A percentile compares a stretch with the other conserved stretches of the same genome.
Conservation (phyloP, 2,888 invertebrate species). For the Philereme transversata region DNA sequence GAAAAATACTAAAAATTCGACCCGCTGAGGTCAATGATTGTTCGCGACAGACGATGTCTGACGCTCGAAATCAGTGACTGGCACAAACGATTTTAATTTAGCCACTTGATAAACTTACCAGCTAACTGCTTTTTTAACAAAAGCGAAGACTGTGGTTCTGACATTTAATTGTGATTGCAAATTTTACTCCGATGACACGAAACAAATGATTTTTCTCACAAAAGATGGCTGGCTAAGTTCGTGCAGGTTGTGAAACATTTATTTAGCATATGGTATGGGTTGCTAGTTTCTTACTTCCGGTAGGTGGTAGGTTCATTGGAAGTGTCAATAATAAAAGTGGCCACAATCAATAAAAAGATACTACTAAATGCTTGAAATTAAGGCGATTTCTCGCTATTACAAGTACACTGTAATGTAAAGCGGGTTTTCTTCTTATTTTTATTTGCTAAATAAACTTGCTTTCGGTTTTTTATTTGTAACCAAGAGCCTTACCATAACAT, state of each 20-base stretch:
- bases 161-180: constrained; percentile 94
- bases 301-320: constrained; percentile 11
- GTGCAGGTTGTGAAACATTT: constrained; percentile 78
- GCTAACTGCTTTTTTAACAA: constrained; percentile 97
- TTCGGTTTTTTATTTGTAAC: no score
- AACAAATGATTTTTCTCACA: constrained; percentile 88
- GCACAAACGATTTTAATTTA: constrained; percentile 49
- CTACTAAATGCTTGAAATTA: constrained; percentile 8
- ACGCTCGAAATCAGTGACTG: constrained; percentile 61
- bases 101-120: constrained; percentile 85
- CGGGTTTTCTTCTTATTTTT: no score
- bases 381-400: no score
- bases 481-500: no score
- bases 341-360: constrained; percentile 39
- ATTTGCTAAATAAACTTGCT: no score
- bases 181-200: constrained; percentile 89
- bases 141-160: constrained; percentile 97
- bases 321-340: constrained; percentile 47
- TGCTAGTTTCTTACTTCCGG: constrained; percentile 78
- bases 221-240: constrained; percentile 89
- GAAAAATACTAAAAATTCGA: constrained; percentile 72
- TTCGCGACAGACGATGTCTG: constrained; percentile 62
- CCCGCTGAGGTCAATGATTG: constrained; percentile 82
- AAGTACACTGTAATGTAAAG: no score
- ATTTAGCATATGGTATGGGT: constrained; percentile 77